Base-by-base conservation (phyloP, 2,797 vertebrate species). In the Oophaga sylvatica region DNA sequence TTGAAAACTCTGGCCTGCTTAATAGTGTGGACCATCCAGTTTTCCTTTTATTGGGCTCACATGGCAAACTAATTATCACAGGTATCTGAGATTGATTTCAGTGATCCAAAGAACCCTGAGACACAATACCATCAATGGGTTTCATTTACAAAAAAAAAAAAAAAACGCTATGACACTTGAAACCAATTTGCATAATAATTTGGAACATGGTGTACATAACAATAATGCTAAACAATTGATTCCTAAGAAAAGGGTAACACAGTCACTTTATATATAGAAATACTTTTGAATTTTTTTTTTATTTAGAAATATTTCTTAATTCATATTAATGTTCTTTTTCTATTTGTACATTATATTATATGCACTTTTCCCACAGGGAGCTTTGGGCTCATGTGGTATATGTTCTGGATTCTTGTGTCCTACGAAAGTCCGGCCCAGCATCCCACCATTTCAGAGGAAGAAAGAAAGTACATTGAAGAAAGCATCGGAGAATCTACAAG, bases 391-490 rank as follows among this genome's bases (percentile, higher is more conserved):
- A 92, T 95, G 88, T 98, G 97, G 97, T 98, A 97, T 91, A 88
- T 96, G 57, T 98, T 98, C 91, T 98, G 97, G 97, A 91, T 97
- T 89, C 91, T 98, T 88, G 97, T 98, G 88, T 97, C 97, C 0
- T 98, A 97, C 0, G 96, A 98, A 92, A 98, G 97, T 90, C 97
- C 97, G 0, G 97, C 96, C 1, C 92, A 94, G 84, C 97, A 98
- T 90, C 97, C 97, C 67, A 98, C 97, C 90, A 98, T 98, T 93
- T 94, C 96, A 0, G 94, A 96, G 0, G 96, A 97, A 91, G 97
- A 98, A 91, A 94, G 94, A 57, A 95, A 91, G 9, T 98, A 98
- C 90, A 98, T 98, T 0, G 97, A 98, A 90, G 96, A 98, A 26
- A 96, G 96, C 92, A 98, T 98, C 0, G 97, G 97, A 9, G 95